Conservation (phyloP, 2,888 invertebrate species). For the Ommatoiulus sabulosus region DNA sequence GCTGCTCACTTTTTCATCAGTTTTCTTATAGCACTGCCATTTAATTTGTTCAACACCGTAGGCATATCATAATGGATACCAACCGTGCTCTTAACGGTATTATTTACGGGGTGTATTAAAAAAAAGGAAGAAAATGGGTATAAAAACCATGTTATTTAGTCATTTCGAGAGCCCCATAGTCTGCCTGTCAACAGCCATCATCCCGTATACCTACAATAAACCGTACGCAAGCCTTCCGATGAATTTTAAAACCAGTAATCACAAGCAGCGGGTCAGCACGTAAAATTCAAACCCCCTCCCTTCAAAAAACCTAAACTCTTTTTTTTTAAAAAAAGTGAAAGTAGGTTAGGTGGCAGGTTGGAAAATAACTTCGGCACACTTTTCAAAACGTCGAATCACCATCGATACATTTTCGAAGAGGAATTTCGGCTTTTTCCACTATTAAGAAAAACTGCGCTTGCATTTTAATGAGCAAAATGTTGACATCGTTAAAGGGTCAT, state of each 20-base stretch:
- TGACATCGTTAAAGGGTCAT: neutral
- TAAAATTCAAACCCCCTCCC: neutral
- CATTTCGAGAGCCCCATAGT: neutral
- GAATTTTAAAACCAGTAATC: slow-evolving; percentile 2
- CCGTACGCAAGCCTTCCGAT: neutral
- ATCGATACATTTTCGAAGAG: neutral
- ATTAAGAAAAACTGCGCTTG: neutral
- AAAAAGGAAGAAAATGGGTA: neutral
- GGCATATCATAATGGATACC: neutral
- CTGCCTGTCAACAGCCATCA: neutral
- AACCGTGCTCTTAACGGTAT: neutral
- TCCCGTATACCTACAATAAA: neutral
- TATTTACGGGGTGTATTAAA: neutral
- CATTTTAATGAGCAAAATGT: neutral
- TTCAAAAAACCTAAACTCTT: neutral
- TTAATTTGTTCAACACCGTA: neutral
- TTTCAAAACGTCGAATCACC: neutral
- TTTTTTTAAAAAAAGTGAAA: neutral
- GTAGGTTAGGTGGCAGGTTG: neutral
- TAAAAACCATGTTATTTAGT: neutral
- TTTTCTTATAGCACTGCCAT: neutral
- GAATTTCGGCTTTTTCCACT: neutral
- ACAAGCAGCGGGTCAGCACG: neutral
- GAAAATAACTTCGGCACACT: neutral
- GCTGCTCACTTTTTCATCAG: neutral